Conservation (phyloP, 2,888 invertebrate genomes). For the Siphlonurus alternatus region DNA sequence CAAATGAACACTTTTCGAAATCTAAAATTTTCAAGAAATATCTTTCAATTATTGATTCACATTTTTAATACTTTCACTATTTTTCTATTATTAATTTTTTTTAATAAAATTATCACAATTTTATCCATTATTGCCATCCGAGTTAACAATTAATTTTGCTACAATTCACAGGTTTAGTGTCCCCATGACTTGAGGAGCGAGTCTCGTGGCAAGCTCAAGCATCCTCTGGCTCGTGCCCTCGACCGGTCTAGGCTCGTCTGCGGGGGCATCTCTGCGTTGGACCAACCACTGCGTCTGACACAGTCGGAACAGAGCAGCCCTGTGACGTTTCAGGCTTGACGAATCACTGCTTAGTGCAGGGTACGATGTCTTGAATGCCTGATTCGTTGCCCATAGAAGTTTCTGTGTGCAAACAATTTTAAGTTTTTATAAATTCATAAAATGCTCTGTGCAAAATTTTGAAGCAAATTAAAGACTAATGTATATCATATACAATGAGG, state of each 20-base stretch:
- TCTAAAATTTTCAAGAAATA: no score
- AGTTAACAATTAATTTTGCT: no score
- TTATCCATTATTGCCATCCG: no score
- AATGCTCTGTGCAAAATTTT: no score
- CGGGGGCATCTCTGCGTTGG: not conserved
- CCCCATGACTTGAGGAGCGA: not conserved
- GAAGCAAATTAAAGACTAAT: no score
- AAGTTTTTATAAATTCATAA: no score
- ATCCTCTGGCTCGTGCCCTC: not conserved
- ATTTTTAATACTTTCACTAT: no score
- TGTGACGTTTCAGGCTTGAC: not conserved
- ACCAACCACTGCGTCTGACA: not conserved
- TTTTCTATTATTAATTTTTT: no score
- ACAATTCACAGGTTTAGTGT: not conserved
- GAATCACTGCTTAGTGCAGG: not conserved
- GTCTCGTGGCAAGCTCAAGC: not conserved
- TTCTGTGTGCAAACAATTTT: not conserved
- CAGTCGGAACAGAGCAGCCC: not conserved
- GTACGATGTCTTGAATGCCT: not conserved
- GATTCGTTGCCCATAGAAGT: not conserved
- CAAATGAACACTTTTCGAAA: no score
- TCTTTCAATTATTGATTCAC: no score
- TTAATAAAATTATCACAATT: no score
- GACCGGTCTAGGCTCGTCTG: not conserved
- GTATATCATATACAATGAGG: no score